Conservation (phyloP, 2,888 invertebrate species). For the Drosophila colorata region DNA sequence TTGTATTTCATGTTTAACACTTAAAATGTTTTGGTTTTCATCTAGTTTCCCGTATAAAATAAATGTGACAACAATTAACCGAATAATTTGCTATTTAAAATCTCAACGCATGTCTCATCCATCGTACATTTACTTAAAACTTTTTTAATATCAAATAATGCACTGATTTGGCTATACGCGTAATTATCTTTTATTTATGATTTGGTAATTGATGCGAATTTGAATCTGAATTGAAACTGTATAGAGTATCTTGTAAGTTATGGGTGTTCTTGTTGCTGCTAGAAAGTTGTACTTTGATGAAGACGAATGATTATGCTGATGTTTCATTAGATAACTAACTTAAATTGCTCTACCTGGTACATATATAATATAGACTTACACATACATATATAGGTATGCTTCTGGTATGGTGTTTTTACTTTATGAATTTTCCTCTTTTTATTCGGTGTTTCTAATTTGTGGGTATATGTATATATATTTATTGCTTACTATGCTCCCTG, state of each 20-base stretch:
- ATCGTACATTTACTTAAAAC: slow-evolving; percentile 46
- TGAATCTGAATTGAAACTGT: slow-evolving; percentile 46
- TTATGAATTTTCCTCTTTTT: not conserved
- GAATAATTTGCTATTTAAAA: slow-evolving; percentile 79
- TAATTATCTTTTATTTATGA: slow-evolving; percentile 38
- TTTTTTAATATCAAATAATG: slow-evolving; percentile 74
- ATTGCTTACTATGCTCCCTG: slow-evolving; percentile 70
- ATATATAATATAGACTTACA: slow-evolving; percentile 22
- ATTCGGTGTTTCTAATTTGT: slow-evolving; percentile 45
- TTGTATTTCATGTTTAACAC: slow-evolving; percentile 71
- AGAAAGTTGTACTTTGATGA: slow-evolving; percentile 78
- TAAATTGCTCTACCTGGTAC: slow-evolving; percentile 41
- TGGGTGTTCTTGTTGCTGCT: slow-evolving; percentile 23
- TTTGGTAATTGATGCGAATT: slow-evolving; percentile 57
- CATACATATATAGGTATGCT: slow-evolving; percentile 30
- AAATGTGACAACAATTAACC: slow-evolving; percentile 76
- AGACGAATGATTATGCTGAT: slow-evolving; percentile 72
- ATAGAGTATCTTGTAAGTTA: slow-evolving; percentile 20
- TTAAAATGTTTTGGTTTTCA: slow-evolving; percentile 52
- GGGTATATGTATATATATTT: slow-evolving; percentile 41
- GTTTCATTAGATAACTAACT: slow-evolving; percentile 53
- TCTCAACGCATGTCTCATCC: slow-evolving; percentile 44
- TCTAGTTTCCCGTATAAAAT: slow-evolving; percentile 58
- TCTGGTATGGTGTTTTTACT: slow-evolving; percentile 30
- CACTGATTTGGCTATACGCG: slow-evolving; percentile 66